Conservation (phyloP, 2,113 vertebrate genomes). For the Scolopax mira region DNA sequence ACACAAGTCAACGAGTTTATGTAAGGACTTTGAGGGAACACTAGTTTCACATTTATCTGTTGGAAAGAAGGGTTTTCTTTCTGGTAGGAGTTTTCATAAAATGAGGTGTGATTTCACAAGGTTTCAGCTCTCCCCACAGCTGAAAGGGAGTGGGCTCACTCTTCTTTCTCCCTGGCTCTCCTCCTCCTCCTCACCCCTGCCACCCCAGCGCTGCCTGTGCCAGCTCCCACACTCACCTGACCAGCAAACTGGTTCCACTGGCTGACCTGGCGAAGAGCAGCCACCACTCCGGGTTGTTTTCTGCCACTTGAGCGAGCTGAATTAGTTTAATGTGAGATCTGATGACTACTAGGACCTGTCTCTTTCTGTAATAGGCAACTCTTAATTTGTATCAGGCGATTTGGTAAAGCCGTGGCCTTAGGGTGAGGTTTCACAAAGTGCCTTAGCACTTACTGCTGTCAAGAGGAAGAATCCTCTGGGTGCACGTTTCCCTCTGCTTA, state of each 20-base stretch:
- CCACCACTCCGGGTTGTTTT: not conserved
- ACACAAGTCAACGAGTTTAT: not conserved
- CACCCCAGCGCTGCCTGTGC: rapidly evolving
- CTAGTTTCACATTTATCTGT: not conserved
- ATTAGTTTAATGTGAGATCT: not conserved
- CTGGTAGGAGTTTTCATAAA: not conserved
- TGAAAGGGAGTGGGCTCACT: not conserved
- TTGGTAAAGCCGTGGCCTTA: not conserved
- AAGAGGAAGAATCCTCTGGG: not conserved
- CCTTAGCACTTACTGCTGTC: not conserved
- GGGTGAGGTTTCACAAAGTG: not conserved
- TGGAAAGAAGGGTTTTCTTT: not conserved
- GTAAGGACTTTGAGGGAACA: not conserved
- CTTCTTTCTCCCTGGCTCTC: not conserved
- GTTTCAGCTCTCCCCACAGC: not conserved
- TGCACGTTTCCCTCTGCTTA: not conserved
- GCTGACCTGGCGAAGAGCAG: not conserved
- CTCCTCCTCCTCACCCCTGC: not conserved
- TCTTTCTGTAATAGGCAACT: not conserved
- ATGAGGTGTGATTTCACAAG: not conserved
- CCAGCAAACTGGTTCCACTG: not conserved
- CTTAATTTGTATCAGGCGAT: not conserved
- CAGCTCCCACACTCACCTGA: not conserved
- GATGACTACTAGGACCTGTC: not conserved
- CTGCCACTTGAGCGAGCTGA: not conserved